Percentiles rank a stretch among this genome's conserved stretches.
These are phyloP conservation scores for Rhagoletis zephyria DNA, from an alignment of 1,140 invertebrate genomes.

Conservation along the genomic window DNA sequence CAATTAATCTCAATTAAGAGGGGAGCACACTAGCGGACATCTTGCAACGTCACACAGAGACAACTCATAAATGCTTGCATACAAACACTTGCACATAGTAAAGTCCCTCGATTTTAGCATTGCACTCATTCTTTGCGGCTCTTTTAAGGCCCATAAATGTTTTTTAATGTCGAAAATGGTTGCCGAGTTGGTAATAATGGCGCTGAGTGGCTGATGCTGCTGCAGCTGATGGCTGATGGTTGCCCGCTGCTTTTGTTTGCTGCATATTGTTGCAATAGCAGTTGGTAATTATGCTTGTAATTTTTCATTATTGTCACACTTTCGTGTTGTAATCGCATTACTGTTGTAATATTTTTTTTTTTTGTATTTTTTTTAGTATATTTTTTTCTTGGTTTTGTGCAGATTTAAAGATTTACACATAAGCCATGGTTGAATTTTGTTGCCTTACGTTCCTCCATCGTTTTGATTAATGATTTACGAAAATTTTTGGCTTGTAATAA, in stretches of 20 bases:
- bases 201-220: not conserved
- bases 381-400: not conserved
- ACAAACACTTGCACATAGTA: not conserved
- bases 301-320: slow-evolving; percentile 50
- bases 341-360: slow-evolving; percentile 16
- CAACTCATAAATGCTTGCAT: not conserved
- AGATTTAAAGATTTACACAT: not conserved
- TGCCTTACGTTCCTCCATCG: not conserved
- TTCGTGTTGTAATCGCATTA: slow-evolving; percentile 34
- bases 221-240: not conserved
- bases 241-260: not conserved
- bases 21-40: not conserved
- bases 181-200: not conserved
- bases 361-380: not conserved
- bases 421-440: not conserved
- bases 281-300: slow-evolving; percentile 37
- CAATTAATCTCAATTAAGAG: slow-evolving; percentile 45
- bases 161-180: slow-evolving; percentile 20
- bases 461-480: slow-evolving; percentile 39
- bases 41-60: not conserved
- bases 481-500: slow-evolving; percentile 17
- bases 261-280: slow-evolving; percentile 1
- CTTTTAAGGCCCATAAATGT: not conserved
- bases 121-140: not conserved
- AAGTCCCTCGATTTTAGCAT: not conserved